Conservation (phyloP, 2,113 vertebrate genomes). For the Pelusios castaneus region DNA sequence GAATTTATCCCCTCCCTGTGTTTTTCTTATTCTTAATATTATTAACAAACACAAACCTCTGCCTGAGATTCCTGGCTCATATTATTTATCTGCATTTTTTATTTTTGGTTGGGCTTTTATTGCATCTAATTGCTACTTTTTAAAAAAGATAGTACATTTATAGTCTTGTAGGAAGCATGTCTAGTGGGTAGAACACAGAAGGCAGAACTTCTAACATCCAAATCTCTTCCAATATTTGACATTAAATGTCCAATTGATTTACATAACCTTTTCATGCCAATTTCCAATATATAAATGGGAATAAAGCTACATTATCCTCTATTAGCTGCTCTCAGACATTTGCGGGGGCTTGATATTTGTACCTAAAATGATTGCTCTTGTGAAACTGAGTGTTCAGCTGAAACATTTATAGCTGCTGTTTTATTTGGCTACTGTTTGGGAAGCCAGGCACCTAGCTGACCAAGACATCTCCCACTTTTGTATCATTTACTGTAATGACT, state of each 20-base stretch:
- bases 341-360: neutral
- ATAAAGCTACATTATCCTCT: neutral
- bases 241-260: neutral
- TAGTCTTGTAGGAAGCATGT: neutral
- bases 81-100: neutral
- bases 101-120: neutral
- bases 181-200: neutral
- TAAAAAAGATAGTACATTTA: neutral
- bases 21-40: neutral
- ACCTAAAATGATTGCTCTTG: slow-evolving; percentile 2
- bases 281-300: neutral
- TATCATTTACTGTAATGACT: neutral
- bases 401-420: neutral
- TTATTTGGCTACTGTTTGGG: neutral
- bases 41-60: neutral
- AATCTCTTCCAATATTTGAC: neutral
- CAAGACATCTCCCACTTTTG: neutral
- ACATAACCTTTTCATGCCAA: neutral
- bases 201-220: neutral
- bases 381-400: slow-evolving; percentile 16
- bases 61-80: neutral
- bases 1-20: neutral
- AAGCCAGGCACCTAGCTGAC: neutral
- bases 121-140: neutral
- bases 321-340: neutral